Percentiles rank a stretch among this genome's conserved stretches.
phyloP scores from a whole-genome alignment of 1,140 invertebrate genomes.

The Hirudo medicinalis region DNA sequence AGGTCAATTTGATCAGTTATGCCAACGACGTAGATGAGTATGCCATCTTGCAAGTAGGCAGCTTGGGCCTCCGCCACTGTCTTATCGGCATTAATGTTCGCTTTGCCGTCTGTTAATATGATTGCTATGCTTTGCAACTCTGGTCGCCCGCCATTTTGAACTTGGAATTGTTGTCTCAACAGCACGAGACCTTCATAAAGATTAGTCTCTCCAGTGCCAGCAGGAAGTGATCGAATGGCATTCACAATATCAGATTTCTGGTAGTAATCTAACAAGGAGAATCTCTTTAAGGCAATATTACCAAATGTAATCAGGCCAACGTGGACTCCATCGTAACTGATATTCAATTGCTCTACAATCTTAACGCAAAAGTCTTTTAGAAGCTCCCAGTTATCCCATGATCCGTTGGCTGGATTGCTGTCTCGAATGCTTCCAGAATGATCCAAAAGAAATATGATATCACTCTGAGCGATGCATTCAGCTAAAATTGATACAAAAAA shows the following conservation, averaged over 20 bases:
- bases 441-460: constrained; percentile 19
- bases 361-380: constrained; percentile 15
- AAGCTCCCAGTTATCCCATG: constrained; percentile 20
- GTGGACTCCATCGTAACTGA: constrained; percentile 16
- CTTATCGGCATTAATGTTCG: constrained; percentile 9
- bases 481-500: not conserved
- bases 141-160: constrained; percentile 28
- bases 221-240: not conserved
- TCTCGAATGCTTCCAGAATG: constrained; percentile 19
- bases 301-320: constrained; percentile 14
- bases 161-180: not conserved
- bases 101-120: constrained; percentile 31
- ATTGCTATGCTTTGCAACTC: constrained; percentile 32
- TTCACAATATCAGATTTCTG: not conserved
- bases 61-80: constrained; percentile 11
- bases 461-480: constrained; percentile 6
- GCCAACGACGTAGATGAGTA: constrained; percentile 14
- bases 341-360: constrained; percentile 11
- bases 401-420: constrained; percentile 15
- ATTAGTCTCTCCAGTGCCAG: constrained; percentile 12
- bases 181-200: constrained; percentile 1
- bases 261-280: constrained; percentile 6
- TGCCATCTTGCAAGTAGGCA: constrained; percentile 7
- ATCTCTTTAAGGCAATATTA: constrained; percentile 9
- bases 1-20: constrained; percentile 16